Base-by-base conservation (phyloP, 1,140 invertebrate species). In the Medauroidea extradentata region DNA sequence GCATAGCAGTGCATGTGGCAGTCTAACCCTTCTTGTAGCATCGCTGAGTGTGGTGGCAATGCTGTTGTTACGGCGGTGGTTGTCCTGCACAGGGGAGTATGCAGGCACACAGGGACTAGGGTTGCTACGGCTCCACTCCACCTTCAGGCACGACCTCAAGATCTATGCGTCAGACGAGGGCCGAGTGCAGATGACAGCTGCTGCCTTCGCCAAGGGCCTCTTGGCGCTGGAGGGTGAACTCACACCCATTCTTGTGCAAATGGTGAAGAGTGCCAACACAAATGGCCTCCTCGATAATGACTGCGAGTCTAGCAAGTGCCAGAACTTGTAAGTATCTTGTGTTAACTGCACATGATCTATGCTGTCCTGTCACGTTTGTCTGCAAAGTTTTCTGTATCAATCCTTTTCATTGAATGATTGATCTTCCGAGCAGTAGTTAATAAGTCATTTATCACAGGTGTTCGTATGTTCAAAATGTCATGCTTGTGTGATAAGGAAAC, bases 141-240 rank as follows among this genome's bases (percentile, higher is more conserved):
- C 87, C 3, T 89, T 84, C 70, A 72, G 87, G 19, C 86, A 88
- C 71, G 86, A 88, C 70, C 72, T 88, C 8, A 88, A 88, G 70
- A 89, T 89, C 48, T 88, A 88, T 71, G 85, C 86, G 1, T 86
- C 84, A 2, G 86, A 88, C 71, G 86, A 88, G 69, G 86, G 86
- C 2, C 66, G 87, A 46, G 86, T 88, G 2, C 85, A 88, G 67
- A 89, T 87, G 84, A 88, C 87, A 9, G 86, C 86, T 21, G 87
- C 87, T 39, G 87, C 86, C 5, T 88, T 88, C 75, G 83, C 86
- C 9, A 88, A 87, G 73, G 86, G 86, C 18, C 69, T 88, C 4
- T 69, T 89, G 3, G 87, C 86, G 9, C 69, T 88, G 62, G 86
- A 88, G 74, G 87, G 87, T 19, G 85, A 89, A 71, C 71, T 88